Base-by-base conservation (phyloP, 2,113 vertebrate genomes). In the Morphnarchus princeps region DNA sequence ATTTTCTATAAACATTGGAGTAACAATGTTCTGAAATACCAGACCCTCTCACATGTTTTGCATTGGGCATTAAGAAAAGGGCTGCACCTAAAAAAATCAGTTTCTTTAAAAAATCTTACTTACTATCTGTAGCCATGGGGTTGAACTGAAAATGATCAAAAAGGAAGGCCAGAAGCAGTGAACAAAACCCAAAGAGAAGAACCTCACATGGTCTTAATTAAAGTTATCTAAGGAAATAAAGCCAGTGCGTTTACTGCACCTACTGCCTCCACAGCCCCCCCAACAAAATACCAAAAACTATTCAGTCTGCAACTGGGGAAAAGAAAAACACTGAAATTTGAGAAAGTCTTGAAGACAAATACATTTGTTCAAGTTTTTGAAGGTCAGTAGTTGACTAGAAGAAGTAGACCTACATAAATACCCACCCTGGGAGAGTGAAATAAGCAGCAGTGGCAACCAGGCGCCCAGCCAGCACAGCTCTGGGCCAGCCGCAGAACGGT, bases 301-400 rank as follows among this genome's bases (percentile, higher is more conserved):
- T 43, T 55, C 16, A 54, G 32, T 31, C 29, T 59, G 32, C 0
- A 0, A 62, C 2, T 55, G 6, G 1, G 5, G 11, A 12, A 38
- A 66, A 80, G 49, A 89, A 74, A 42, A 4, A 4, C 9, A 36
- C 9, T 32, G n/a, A 78, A 77, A 86, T 80, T 61, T 73, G 14
- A 55, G 73, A 62, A 95, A 38, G 6, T 29, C 32, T 77, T 5
- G 7, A 70, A 81, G 22, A 49, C 24, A 77, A 73, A 71, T n/a
- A 63, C 2, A 55, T 87, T 31, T 42, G 20, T 67, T 81, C 11
- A 71, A 55, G 31, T 28, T 47, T 76, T 82, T 61, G 36, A 86
- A 69, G n/a, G 31, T 65, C 28, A 21, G 9, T 40, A 52, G 40
- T 15, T 52, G 57, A 43, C 34, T 43, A 71, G 29, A 86, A 87